Base-by-base conservation (phyloP, 2,888 invertebrate genomes). In the Nymphalis polychloros region DNA sequence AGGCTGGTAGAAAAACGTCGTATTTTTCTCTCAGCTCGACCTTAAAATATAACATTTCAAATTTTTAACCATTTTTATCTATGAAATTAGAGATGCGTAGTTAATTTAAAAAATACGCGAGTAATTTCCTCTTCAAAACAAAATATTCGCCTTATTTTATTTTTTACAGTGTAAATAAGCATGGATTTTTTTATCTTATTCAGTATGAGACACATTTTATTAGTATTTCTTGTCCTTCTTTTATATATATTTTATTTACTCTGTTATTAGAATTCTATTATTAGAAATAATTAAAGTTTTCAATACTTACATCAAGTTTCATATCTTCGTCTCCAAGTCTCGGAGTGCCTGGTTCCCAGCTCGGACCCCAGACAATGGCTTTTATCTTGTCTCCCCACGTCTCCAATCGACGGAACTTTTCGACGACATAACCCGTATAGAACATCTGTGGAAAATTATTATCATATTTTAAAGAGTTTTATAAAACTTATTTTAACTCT, bases 271-370 rank as follows among this genome's bases (percentile, higher is more conserved):
- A n/a, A n/a, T n/a, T n/a, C n/a, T n/a, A n/a, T 3, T 41, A 35
- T 35, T 8, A 35, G 35, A 35, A 2, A 41, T 8, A 13, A 41
- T 41, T 0, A 4, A 41, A 41, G 41, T 41, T 41, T 1, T 41
- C 3, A 41, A 49, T 19, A 90, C 93, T 93, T 90, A 97, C 97
- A 78, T 97, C 95, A 59, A 96, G 91, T 86, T 97, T 96, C 78
- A 95, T 94, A 64, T 94, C 94, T 59, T 95, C 95, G n/a, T 94
- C 93, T 13, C 97, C 97, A 0, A 96, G 93, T 73, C 97, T 88
- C 0, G 95, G 94, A 63, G 94, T 94, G 0, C 97, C 97, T 0
- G 97, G 97, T 74, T 94, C 92, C 97, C 97, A 98, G 76, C 97
- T 97, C 0, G 98, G 98, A 0, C 98, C 98, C 89, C 96, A 97